Base-by-base conservation (phyloP, 2,113 vertebrate genomes). In the Rhynchopsitta pachyrhyncha region DNA sequence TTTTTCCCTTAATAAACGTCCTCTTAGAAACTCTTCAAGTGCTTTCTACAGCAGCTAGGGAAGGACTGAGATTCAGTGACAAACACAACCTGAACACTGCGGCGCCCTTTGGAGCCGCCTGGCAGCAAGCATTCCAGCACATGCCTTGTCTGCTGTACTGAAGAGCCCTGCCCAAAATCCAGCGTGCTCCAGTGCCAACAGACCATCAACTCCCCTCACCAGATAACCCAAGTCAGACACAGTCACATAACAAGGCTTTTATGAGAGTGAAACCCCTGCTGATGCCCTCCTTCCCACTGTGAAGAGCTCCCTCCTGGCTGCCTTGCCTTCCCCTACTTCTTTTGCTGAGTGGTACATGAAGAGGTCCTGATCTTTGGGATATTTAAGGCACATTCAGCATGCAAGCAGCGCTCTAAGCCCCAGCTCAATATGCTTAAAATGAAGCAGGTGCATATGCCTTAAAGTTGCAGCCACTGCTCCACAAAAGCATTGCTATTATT, bases 301-400 rank as follows among this genome's bases (percentile, higher is more conserved):
- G 7, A 55, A 50, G 49, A 70, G 35, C 52, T 57, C 67, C 23
- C 31, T 62, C 44, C 42, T 44, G 9, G 0, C 53, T 19, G 28
- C 64, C 25, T 13, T 35, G 19, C 66, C 50, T 46, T 41, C 25
- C 46, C 37, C 31, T 27, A 11, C 47, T 35, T 9, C 42, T 77
- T 59, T 59, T 19, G 0, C 0, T 3, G 42, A 18, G 12, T 1
- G 3, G 33, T 8, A 57, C 11, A 8, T 0, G 2, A 29, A 53
- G 3, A 27, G 16, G 2, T 71, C 20, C 39, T 33, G 42, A 67
- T n/a, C 24, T 64, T 70, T 23, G 3, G 15, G 49, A 13, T 69
- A 67, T 62, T 70, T 41, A 68, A 93, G 46, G n/a, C 50, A 37
- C 1, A 1, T 10, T 41, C 71, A 69, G 49, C 11, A 7, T 1